These are phyloP conservation scores for Acholoe squamosa DNA, from an alignment of 2,888 invertebrate species.

Conservation along the genomic window DNA sequence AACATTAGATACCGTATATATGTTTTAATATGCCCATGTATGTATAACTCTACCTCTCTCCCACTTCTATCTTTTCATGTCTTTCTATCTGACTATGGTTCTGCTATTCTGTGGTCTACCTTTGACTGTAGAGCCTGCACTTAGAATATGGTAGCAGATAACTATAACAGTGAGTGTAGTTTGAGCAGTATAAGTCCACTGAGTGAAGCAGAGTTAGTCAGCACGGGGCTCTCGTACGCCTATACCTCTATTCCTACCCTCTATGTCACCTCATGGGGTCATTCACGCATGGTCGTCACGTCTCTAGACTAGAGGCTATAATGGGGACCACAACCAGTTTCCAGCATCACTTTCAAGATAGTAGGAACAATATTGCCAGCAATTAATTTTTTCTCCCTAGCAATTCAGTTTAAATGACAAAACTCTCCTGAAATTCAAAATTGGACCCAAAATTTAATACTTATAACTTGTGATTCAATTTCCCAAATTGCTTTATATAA, in stretches of 20 bases:
- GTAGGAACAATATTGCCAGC: background rate
- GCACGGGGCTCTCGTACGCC: slow-evolving; percentile 58
- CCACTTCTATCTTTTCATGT: background rate
- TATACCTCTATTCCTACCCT: slow-evolving; percentile 46
- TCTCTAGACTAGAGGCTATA: slow-evolving; percentile 34
- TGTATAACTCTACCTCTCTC: background rate
- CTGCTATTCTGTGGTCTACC: background rate
- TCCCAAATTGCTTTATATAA: too few species aligned
- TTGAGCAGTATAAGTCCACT: background rate
- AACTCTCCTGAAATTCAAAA: too few species aligned
- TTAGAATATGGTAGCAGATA: background rate
- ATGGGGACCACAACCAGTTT: background rate
- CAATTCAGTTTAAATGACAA: too few species aligned
- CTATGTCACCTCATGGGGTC: slow-evolving; percentile 32
- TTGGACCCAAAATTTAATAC: too few species aligned
- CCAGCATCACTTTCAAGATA: slow-evolving; percentile 24
- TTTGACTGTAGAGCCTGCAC: background rate
- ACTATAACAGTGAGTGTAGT: background rate
- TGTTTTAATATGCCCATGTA: background rate
- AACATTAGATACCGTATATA: background rate
- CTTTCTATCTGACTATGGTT: background rate
- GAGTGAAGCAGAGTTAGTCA: slow-evolving; percentile 53
- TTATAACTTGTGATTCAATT: too few species aligned
- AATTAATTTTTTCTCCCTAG: too few species aligned
- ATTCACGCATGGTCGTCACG: slow-evolving; percentile 55